These are phyloP conservation scores for Geotrupes spiniger DNA, from an alignment of 2,888 invertebrate species.

Conservation along the genomic window DNA sequence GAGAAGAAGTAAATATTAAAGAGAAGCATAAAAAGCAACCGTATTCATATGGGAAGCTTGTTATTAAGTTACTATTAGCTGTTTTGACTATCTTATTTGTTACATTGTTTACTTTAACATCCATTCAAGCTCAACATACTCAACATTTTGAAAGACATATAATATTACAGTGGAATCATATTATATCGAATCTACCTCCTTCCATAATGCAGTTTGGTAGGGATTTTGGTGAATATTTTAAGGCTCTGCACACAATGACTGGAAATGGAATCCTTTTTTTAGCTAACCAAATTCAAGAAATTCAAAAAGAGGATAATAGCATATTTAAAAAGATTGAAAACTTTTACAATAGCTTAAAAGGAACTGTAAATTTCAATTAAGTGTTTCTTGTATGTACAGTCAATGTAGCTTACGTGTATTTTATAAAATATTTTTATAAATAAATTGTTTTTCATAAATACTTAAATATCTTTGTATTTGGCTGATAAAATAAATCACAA, in stretches of 20 bases:
- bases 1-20: background rate
- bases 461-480: no score
- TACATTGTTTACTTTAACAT: slow-evolving; percentile 33
- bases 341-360: slow-evolving; percentile 1
- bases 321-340: background rate
- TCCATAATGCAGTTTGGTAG: slow-evolving; percentile 27
- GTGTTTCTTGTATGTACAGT: no score
- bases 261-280: slow-evolving; percentile 9
- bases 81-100: slow-evolving; percentile 21
- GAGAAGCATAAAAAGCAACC: slow-evolving; percentile 17
- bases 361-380: no score
- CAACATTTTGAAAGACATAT: slow-evolving; percentile 30
- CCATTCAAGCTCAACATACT: slow-evolving; percentile 31
- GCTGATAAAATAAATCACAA: no score
- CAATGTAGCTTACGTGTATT: no score
- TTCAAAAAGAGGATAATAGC: background rate
- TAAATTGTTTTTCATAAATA: no score
- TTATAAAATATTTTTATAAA: no score
- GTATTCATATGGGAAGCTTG: slow-evolving; percentile 14
- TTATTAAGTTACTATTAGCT: slow-evolving; percentile 20
- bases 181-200: slow-evolving; percentile 28
- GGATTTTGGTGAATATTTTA: slow-evolving; percentile 22
- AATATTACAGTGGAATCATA: slow-evolving; percentile 25
- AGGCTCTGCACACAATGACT: slow-evolving; percentile 8
- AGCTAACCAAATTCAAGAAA: background rate